phyloP scores from a whole-genome alignment of 2,113 vertebrate species.

The Callorhinus ursinus region DNA sequence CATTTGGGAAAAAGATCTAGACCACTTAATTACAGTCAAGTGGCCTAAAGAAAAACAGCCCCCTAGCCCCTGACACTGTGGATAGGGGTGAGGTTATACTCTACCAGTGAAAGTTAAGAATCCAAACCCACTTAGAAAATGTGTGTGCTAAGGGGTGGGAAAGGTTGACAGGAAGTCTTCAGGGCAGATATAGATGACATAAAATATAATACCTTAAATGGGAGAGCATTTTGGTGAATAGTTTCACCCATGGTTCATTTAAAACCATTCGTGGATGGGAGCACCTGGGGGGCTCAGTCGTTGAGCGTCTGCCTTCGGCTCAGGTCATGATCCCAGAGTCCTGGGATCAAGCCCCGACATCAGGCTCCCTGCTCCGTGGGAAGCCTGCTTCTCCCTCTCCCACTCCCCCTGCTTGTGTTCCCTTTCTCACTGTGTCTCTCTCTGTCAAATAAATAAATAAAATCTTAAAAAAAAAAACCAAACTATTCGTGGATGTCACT shows the following conservation, averaged over 20 bases:
- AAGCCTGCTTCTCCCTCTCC: too few relatives aligned
- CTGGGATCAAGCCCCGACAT: too few relatives aligned
- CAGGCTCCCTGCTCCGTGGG: too few relatives aligned
- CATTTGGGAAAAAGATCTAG: neutral
- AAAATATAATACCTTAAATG: neutral
- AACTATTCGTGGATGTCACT: neutral
- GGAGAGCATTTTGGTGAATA: neutral
- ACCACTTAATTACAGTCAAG: neutral
- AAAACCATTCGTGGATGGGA: neutral
- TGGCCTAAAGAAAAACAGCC: neutral
- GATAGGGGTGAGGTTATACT: neutral
- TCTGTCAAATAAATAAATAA: too few relatives aligned
- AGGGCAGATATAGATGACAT: neutral
- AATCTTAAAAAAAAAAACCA: too few relatives aligned
- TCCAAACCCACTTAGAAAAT: neutral
- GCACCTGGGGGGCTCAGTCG: too few relatives aligned
- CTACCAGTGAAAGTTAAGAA: neutral
- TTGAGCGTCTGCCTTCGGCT: too few relatives aligned
- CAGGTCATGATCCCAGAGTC: too few relatives aligned
- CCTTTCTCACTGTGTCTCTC: too few relatives aligned
- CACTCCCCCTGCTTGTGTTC: too few relatives aligned
- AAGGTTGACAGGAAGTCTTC: neutral
- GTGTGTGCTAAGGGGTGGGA: neutral
- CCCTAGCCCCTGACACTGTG: neutral
- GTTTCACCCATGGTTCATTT: conserved; percentile 31